Percentiles rank a stretch among this genome's conserved stretches.
Evolutionary conservation across 2,888 invertebrate genomes (phyloP).

Genomic region (Macrosiphum euphorbiae): DNA sequence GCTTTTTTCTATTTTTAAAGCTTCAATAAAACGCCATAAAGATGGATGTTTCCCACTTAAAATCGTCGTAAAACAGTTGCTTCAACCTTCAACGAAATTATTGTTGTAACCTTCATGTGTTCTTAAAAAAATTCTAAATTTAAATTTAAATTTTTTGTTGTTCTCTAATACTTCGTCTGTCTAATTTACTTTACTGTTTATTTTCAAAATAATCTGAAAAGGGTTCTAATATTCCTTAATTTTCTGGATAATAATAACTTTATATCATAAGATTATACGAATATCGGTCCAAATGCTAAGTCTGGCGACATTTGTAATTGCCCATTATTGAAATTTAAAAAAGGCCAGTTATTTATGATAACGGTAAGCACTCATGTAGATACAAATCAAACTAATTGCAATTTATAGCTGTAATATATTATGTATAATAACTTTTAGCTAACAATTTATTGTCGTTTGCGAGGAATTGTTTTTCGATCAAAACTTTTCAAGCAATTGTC

Average conservation of each 20-base stretch:
- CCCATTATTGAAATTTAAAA: background rate
- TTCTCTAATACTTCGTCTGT: background rate
- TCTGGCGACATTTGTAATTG: background rate
- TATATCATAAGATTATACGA: background rate
- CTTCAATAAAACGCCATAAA: background rate
- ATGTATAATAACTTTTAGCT: background rate
- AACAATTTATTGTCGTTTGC: background rate
- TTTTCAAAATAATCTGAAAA: background rate
- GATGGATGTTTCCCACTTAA: background rate
- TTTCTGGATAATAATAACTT: background rate
- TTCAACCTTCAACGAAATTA: background rate
- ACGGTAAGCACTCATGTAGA: background rate
- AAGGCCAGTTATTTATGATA: background rate
- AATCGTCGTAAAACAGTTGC: background rate
- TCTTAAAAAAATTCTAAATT: background rate
- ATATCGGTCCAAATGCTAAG: background rate
- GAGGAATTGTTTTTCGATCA: background rate
- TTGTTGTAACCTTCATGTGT: background rate
- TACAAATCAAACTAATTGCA: background rate
- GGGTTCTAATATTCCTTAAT: background rate
- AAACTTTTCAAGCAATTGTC: background rate
- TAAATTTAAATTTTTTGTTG: background rate
- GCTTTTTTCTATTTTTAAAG: background rate
- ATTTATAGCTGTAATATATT: background rate
- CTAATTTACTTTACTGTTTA: background rate